phyloP scores from a whole-genome alignment of 2,113 vertebrate genomes.

The Capricornis sumatraensis region DNA sequence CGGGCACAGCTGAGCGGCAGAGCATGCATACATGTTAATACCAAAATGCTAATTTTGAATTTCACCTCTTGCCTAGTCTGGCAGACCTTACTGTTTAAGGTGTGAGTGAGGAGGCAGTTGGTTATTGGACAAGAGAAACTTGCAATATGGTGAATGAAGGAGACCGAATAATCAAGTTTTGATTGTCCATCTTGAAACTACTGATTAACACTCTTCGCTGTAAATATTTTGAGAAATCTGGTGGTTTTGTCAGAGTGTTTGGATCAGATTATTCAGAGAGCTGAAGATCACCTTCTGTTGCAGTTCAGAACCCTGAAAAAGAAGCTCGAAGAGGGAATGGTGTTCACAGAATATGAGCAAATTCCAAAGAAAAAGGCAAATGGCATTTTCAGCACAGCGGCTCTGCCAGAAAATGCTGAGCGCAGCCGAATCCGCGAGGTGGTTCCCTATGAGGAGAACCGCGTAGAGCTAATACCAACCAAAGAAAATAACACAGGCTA shows the following conservation, averaged over 20 bases:
- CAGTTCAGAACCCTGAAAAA: slow-evolving; percentile 91
- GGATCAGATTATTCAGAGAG: background rate
- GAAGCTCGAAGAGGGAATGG: slow-evolving; percentile 91
- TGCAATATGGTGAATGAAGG: fast-evolving
- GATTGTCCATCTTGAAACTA: background rate
- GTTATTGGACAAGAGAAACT: background rate
- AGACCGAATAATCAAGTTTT: background rate
- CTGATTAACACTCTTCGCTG: background rate
- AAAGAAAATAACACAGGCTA: slow-evolving; percentile 96
- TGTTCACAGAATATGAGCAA: slow-evolving; percentile 95
- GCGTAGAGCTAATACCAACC: slow-evolving; percentile 93
- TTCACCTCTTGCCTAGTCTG: background rate
- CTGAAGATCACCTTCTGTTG: slow-evolving; percentile 15
- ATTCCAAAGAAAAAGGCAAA: slow-evolving; percentile 92
- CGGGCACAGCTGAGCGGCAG: background rate
- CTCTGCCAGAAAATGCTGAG: slow-evolving; percentile 89
- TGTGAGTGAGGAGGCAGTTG: background rate
- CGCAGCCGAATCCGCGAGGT: slow-evolving; percentile 94
- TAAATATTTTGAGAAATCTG: background rate
- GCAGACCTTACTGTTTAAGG: background rate
- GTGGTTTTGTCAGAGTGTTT: background rate
- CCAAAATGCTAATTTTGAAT: background rate
- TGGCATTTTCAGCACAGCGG: slow-evolving; percentile 87
- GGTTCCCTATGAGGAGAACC: slow-evolving; percentile 92
- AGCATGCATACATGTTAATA: background rate